phyloP scores from a whole-genome alignment of 2,113 vertebrate genomes.

The Recurvirostra avosetta region DNA sequence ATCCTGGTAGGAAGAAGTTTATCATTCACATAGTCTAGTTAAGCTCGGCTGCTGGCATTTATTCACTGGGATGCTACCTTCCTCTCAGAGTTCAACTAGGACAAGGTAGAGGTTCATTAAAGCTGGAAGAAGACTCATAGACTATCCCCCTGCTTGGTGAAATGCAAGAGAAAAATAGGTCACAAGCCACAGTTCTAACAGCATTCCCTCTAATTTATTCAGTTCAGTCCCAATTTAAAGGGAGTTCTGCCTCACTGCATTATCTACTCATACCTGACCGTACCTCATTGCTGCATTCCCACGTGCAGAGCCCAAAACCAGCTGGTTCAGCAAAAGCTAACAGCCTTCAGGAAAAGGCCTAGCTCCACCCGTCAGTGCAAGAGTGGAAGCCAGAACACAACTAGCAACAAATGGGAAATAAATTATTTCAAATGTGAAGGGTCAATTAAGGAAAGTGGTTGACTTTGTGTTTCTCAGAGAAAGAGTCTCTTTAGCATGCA shows the following conservation, averaged over 20 bases:
- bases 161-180: constrained; percentile 47
- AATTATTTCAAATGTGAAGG: neutral
- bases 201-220: constrained; percentile 30
- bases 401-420: neutral
- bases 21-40: neutral
- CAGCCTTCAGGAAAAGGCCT: neutral
- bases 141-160: neutral
- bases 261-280: neutral
- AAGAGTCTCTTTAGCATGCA: neutral
- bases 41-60: neutral
- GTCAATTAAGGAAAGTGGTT: neutral
- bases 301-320: neutral
- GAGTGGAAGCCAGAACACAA: neutral
- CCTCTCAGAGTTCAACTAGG: neutral
- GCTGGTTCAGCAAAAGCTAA: neutral
- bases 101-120: constrained; percentile 49
- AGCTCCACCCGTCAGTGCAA: neutral
- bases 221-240: constrained; percentile 23
- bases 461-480: neutral
- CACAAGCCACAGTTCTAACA: constrained; percentile 27
- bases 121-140: constrained; percentile 28
- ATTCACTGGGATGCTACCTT: neutral
- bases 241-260: neutral
- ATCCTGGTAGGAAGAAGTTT: neutral
- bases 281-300: neutral